phyloP scores from a whole-genome alignment of 2,113 vertebrate genomes.

The Mirza zaza region DNA sequence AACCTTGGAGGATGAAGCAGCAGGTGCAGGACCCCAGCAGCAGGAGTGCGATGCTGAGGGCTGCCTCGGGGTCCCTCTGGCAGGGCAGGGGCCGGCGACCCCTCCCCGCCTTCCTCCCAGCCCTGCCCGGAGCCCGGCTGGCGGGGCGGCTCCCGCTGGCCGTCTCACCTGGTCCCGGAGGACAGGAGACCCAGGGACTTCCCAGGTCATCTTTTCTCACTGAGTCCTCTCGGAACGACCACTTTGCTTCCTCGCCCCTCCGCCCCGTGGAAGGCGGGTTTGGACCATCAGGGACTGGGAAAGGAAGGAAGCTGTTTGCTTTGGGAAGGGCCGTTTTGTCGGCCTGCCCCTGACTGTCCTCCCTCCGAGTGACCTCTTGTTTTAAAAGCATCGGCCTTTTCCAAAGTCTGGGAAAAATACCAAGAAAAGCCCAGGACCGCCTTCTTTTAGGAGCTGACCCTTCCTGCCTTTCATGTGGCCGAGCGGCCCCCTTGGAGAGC shows the following conservation, averaged over 20 bases:
- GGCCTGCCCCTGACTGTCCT: constrained; percentile 37
- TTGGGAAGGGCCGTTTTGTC: constrained; percentile 36
- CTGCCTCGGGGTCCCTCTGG: background rate
- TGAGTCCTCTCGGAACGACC: rapidly evolving
- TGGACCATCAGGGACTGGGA: background rate
- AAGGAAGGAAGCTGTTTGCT: constrained; percentile 42
- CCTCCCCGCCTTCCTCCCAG: rapidly evolving
- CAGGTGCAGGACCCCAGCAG: background rate
- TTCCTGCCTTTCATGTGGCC: constrained; percentile 73
- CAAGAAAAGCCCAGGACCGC: constrained; percentile 63
- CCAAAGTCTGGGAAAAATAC: constrained; percentile 63
- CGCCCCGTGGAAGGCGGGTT: rapidly evolving
- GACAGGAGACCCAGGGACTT: no score
- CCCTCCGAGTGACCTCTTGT: constrained; percentile 37
- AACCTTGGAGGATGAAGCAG: rapidly evolving
- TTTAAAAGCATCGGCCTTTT: background rate
- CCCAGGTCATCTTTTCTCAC: rapidly evolving
- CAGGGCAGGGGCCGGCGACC: background rate
- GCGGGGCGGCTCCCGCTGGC: no score
- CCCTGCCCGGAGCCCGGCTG: background rate
- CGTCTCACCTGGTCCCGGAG: background rate
- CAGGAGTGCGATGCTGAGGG: background rate
- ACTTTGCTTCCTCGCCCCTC: background rate
- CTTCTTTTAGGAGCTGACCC: constrained; percentile 48
- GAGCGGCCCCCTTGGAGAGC: constrained; percentile 39